Base-by-base conservation (phyloP, 1,140 invertebrate genomes). In the Anastrepha ludens region DNA sequence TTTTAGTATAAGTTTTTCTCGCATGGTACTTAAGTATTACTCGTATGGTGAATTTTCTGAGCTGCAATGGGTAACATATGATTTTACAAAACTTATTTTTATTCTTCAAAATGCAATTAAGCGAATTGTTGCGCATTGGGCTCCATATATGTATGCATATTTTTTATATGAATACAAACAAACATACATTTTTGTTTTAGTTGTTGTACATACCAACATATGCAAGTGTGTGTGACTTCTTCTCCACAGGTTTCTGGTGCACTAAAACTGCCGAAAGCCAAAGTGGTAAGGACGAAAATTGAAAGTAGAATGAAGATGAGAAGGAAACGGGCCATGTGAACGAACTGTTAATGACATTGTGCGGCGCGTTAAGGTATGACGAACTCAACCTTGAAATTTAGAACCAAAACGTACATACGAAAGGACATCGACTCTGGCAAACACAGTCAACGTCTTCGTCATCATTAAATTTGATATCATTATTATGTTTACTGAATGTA, bases 281-380 rank as follows among this genome's bases (percentile, higher is more conserved):
- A 1, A 5, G 65, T 39, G 65, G 65, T 67, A 67, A 58, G 39
- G 65, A 29, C 29, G 20, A 29, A 67, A 47, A 81, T 29, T 29
- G 74, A 81, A 81, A 81, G 74, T 81, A 81, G 74, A 47, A 81
- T 81, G 74, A 81, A 81, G 50, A 50, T 81, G 50, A 81, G 74
- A 81, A 81, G 50, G 74, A 81, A 81, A 81, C 74, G 59, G 64
- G 47, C 39, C 47, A 85, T 85, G 78, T 67, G 59, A 67, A 86
- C 87, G 47, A 88, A 85, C 87, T 88, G 70, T 85, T 85, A 62
- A 88, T 88, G 87, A 85, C 87, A 88, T 78, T 85, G 87, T 20
- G 85, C 78, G 59, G 50, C 39, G 59, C 41, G 87, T 50, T 67
- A 81, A 58, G 50, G 59, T 85, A 65, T 44, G 50, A 41, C 87